Evolutionary conservation across 2,113 vertebrate species (phyloP).

Genomic region (Prunella himalayana): DNA sequence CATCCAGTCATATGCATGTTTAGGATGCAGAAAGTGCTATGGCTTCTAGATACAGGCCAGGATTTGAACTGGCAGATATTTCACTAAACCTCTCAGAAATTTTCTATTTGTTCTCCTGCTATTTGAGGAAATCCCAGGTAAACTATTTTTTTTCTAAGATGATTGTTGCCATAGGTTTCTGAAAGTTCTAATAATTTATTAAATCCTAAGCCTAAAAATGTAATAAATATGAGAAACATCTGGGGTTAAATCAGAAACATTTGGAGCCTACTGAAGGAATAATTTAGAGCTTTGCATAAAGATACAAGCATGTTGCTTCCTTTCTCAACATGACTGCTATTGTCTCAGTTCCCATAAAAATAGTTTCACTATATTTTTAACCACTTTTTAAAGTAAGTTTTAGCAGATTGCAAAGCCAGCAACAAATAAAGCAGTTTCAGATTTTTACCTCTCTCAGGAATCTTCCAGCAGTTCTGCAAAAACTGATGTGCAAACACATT

Average conservation of each 20-base stretch:
- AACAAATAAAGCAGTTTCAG: slow-evolving; percentile 20
- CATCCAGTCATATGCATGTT: neutral
- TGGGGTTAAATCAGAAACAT: neutral
- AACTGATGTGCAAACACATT: neutral
- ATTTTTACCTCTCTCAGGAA: neutral
- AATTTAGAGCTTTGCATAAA: neutral
- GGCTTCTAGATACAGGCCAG: neutral
- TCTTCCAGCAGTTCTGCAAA: slow-evolving; percentile 7
- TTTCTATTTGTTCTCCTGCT: neutral
- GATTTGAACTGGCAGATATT: neutral
- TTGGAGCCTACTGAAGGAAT: neutral
- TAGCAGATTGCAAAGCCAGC: neutral
- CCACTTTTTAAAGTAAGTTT: neutral
- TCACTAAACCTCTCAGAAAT: neutral
- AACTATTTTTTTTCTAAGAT: neutral
- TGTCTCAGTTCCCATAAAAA: slow-evolving; percentile 1
- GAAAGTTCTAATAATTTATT: neutral
- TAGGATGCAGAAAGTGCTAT: neutral
- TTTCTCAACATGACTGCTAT: neutral
- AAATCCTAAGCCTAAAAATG: neutral
- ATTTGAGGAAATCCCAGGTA: neutral
- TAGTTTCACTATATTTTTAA: neutral
- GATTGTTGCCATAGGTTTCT: neutral
- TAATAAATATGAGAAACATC: neutral
- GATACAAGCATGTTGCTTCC: neutral